Conservation (phyloP, 1,140 invertebrate genomes). For the Meloidogyne floridensis region DNA sequence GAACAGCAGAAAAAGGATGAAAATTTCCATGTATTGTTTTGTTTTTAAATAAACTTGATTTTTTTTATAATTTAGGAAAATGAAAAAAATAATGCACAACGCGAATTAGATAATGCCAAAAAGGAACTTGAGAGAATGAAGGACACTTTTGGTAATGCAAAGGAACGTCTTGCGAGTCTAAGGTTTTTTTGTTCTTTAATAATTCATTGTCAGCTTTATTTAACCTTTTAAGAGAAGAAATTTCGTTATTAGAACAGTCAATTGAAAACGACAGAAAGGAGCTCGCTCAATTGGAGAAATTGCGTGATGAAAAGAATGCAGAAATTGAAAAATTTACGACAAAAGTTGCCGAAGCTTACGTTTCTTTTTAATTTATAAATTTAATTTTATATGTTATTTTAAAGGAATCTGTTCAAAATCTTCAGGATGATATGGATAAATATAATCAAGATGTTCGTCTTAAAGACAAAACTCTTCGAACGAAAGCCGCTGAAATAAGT, state of each 20-base stretch:
- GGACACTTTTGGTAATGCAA: slow-evolving; percentile 39
- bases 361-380: neutral
- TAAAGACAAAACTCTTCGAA: slow-evolving; percentile 31
- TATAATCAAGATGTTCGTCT: slow-evolving; percentile 36
- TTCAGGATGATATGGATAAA: slow-evolving; percentile 29
- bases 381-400: slow-evolving; percentile 27
- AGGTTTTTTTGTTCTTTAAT: too few species aligned
- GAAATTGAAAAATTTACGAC: neutral
- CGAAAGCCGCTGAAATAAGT: slow-evolving; percentile 35
- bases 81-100: slow-evolving; percentile 53
- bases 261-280: slow-evolving; percentile 34
- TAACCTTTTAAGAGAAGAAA: slow-evolving; percentile 37
- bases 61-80: slow-evolving; percentile 33
- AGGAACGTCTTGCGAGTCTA: slow-evolving; percentile 33
- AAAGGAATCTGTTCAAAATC: slow-evolving; percentile 28
- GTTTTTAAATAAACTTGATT: too few species aligned
- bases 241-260: slow-evolving; percentile 29
- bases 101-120: slow-evolving; percentile 48
- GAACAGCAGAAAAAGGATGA: slow-evolving; percentile 46
- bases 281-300: neutral
- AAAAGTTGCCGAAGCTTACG: slow-evolving; percentile 24
- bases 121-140: slow-evolving; percentile 51
- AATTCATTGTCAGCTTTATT: too few species aligned
- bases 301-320: slow-evolving; percentile 10
- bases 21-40: slow-evolving; percentile 19